These are phyloP conservation scores for Nemurella pictetii DNA, from an alignment of 2,888 invertebrate genomes.

Conservation along the genomic window DNA sequence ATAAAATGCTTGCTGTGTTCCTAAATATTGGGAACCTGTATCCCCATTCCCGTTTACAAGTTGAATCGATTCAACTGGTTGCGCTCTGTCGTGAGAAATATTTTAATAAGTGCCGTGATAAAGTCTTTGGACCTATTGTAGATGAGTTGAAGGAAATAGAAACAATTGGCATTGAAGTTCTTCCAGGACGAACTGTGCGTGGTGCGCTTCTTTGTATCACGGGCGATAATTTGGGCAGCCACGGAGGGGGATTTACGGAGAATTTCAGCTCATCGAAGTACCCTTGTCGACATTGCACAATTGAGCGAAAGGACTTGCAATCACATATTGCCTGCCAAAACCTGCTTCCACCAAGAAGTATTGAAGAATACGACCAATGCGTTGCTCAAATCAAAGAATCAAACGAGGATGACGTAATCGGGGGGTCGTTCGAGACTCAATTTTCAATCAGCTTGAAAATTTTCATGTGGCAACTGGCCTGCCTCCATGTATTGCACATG, in stretches of 20 bases:
- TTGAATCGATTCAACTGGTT: slow-evolving; percentile 42
- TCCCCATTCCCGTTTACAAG: slow-evolving; percentile 38
- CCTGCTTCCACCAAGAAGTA: neutral
- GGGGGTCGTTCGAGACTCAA: slow-evolving; percentile 3
- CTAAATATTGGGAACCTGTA: slow-evolving; percentile 41
- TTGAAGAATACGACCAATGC: slow-evolving; percentile 10
- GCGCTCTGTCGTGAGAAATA: slow-evolving; percentile 36
- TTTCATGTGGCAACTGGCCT: slow-evolving; percentile 19
- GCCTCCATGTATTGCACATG: slow-evolving; percentile 24
- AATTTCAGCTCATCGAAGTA: slow-evolving; percentile 41
- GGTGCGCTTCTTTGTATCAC: slow-evolving; percentile 42
- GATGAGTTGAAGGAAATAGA: slow-evolving; percentile 38
- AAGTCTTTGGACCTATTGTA: slow-evolving; percentile 40
- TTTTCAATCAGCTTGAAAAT: slow-evolving; percentile 11
- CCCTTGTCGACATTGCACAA: slow-evolving; percentile 43
- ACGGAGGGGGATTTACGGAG: slow-evolving; percentile 43
- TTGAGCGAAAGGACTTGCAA: slow-evolving; percentile 7
- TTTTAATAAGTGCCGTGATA: slow-evolving; percentile 33
- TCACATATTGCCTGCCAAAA: neutral
- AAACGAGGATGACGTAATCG: neutral
- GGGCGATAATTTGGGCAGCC: slow-evolving; percentile 44
- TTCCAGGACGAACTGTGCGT: slow-evolving; percentile 24
- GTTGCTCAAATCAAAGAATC: neutral
- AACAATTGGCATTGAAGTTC: slow-evolving; percentile 32
- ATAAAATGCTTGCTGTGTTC: slow-evolving; percentile 43